Evolutionary conservation across 2,113 vertebrate species (phyloP), one percentile per base, ranked within the genome.

Genomic region (Gorsachius goisagi): DNA sequence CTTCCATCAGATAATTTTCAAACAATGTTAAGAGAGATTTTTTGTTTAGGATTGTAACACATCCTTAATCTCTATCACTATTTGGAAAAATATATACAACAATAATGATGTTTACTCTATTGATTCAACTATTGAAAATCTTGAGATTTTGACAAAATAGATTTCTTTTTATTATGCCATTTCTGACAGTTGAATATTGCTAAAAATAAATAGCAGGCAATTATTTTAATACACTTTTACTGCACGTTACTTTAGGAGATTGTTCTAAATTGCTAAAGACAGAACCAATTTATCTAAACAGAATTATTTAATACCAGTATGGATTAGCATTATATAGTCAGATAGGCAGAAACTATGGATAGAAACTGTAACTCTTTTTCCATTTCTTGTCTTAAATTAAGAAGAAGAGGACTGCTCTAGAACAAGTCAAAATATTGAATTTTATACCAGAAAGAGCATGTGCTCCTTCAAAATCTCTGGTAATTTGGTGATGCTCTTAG

Each of bases 141-240:
- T 55, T 30, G 39, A 77, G 60, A 39, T 58, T 85, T 77, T 59
- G 26, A 66, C 1, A 6, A 91, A 90, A 60, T 91, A 60, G 89
- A 63, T 75, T 92, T 93, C 59, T 78, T 67, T 66, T 66, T 60
- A 85, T 86, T 84, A 85, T 32, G 20, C 39, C 77, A 35, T 79
- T 94, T 95, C 89, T 97, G 97, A 96, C 90, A 95, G 81, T 47
- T 89, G 59, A 96, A 95, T 86, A 95, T 95, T 93, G 94, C 69
- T 94, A 85, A 90, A 94, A 93, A 75, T 82, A 97, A 97, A 91
- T 52, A 94, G 44, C 55, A 92, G 90, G 66, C 73, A 90, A 97
- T 98, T 97, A 97, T 95, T 93, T 96, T 72, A 97, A 96, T 68
- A 94, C n/a, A 62, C 59, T 96, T 59, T 91, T 85, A 90, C 81